Base-by-base conservation (phyloP, 2,888 invertebrate genomes). In the Xylota sylvarum region DNA sequence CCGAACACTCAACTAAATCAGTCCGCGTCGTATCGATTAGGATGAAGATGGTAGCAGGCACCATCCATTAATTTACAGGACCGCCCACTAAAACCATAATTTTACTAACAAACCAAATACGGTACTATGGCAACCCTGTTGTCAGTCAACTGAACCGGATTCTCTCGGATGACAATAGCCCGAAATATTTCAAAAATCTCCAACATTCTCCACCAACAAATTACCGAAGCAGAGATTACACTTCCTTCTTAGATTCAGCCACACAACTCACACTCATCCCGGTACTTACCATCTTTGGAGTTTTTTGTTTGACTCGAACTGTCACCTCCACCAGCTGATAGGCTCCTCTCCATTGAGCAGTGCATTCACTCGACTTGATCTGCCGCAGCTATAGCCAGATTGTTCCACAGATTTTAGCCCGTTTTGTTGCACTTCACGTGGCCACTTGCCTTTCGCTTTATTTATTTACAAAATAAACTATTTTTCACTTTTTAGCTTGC, bases 311-410 rank as follows among this genome's bases (percentile, higher is more conserved):
- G 93, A 93, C 94, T 94, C 93, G 94, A 95, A 92, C 95, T 95
- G 89, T 91, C 91, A 94, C 94, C 95, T 94, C 94, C 95, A 94
- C 94, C 95, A 95, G 94, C 95, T 94, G 94, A 94, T 93, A 94
- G 95, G 93, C 95, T 95, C 94, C 95, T 95, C 94, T 95, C 95
- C 94, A 94, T 94, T 93, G 95, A 95, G 94, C 95, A 95, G 93
- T 96, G 95, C 95, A 96, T 95, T 90, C 78, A 87, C 79, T 82
- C 81, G 67, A 74, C 84, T 52, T 37, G 48, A 82, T 56, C 43
- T 69, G 58, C 30, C 56, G 82, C 70, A 80, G 87, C 78, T 62
- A 74, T 65, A 72, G 58, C 50, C 64, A 74, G 58, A 74, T 43
- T 64, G 82, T 52, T 87, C 78, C 83, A 87, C 69, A 27, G 64